Evolutionary conservation across 2,113 vertebrate genomes (phyloP).

Genomic region (Poeciliopsis prolifica): DNA sequence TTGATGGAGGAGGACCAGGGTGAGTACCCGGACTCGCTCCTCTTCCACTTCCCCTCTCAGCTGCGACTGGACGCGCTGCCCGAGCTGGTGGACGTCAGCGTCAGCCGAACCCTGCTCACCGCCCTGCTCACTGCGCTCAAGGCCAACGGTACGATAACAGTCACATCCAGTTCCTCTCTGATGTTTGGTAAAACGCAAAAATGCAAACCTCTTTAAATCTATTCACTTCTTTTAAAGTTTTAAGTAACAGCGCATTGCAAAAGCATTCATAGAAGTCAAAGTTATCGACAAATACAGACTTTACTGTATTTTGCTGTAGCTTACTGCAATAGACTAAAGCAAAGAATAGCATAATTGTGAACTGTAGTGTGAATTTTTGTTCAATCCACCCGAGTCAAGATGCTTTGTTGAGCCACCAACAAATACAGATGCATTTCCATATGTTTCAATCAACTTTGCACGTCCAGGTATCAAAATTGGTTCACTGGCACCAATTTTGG

Average conservation of each 20-base stretch:
- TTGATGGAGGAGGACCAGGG: conserved; percentile 80
- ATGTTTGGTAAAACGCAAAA: neutral
- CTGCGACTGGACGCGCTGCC: conserved; percentile 82
- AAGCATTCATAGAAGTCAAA: neutral
- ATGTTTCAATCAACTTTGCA: no score
- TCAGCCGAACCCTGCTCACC: conserved; percentile 81
- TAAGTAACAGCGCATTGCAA: neutral
- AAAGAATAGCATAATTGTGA: neutral
- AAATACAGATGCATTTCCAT: no score
- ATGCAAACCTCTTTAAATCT: neutral
- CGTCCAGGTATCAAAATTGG: no score
- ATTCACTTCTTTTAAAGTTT: neutral
- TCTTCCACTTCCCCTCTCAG: conserved; percentile 87
- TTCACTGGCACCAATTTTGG: no score
- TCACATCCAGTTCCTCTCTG: neutral
- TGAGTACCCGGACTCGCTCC: conserved; percentile 82
- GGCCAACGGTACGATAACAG: conserved; percentile 80
- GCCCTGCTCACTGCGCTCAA: conserved; percentile 82
- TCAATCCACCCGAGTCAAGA: no score
- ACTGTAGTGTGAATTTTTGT: no score
- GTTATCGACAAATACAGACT: neutral
- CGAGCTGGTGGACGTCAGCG: conserved; percentile 81
- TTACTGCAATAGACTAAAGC: neutral
- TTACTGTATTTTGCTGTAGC: no score
- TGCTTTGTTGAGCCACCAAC: no score